Conservation (phyloP, 2,797 vertebrate species). For the Chelmon rostratus region DNA sequence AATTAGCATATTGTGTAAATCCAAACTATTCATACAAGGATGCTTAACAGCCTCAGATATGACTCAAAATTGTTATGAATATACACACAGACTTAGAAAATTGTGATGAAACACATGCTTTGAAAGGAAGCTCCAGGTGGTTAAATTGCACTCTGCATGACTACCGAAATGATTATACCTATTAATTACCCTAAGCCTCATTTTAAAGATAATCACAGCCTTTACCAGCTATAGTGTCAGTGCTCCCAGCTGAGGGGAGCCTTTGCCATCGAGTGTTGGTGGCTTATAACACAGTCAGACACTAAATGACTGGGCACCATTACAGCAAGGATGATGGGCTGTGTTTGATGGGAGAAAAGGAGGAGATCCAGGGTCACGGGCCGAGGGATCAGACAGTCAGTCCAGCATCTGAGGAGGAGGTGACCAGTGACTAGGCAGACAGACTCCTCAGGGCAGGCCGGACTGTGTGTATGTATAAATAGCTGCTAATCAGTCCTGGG, state of each 20-base stretch:
- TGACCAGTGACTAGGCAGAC: constrained; percentile 58
- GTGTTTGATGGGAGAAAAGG: background rate
- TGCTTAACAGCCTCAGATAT: background rate
- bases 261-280: background rate
- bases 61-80: background rate
- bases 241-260: constrained; percentile 20
- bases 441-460: constrained; percentile 29
- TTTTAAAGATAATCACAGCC: constrained; percentile 25
- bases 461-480: constrained; percentile 74
- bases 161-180: constrained; percentile 2
- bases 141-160: background rate
- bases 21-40: background rate
- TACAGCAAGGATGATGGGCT: constrained; percentile 1
- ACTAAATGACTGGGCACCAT: constrained; percentile 10
- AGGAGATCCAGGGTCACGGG: constrained; percentile 22
- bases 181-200: constrained; percentile 11
- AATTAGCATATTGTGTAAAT: background rate
- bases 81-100: background rate
- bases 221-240: constrained; percentile 10
- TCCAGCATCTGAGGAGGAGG: constrained; percentile 39
- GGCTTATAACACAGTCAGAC: constrained; percentile 9
- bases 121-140: constrained; percentile 2
- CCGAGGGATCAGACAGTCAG: constrained; percentile 26
- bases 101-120: background rate
- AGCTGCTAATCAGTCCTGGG: constrained; percentile 78